Base-by-base conservation (phyloP, 2,113 vertebrate genomes). In the Sebastes schlegelii region DNA sequence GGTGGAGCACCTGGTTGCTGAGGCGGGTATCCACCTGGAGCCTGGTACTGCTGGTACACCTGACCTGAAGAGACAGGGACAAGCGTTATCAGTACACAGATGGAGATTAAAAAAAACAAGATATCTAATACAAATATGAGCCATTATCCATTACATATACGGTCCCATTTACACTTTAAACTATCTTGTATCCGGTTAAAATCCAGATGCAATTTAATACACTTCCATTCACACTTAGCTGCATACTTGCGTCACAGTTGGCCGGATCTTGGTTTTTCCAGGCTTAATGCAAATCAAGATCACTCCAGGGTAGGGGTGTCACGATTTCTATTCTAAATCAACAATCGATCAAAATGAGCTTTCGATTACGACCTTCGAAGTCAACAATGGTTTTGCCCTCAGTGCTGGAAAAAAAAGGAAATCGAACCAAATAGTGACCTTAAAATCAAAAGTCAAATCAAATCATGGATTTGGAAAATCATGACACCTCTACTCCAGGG, bases 41-140 rank as follows among this genome's bases (percentile, higher is more conserved):
- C 96, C 87, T 96, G 97, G 93, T 99, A 99, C 93, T 98, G 98
- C 61, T 96, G 98, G 89, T 99, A 99, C 92, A 99, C 95, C 90
- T 98, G 98, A 92, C 98, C 98, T 99, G 85, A 57, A 82, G 11
- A 84, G 5, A 74, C 14, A 82, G 69, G 5, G 17, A 74, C 10
- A 85, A 42, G 48, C 21, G 34, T 8, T 0, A 57, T 80, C 49
- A 67, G 43, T 43, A 61, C 46, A 57, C 43, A 80, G 23, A 67
- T 8, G 23, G 5, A 23, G 23, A 23, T 23, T 23, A 23, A 23
- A n/a, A 21, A 57, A 34, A 34, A 77, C 16, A 58, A 19, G 2
- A 74, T 10, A 61, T 40, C n/a, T 0, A 46, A 49, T 11, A 65
- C 43, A 13, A 82, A 21, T n/a, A 42, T 46, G 4, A 71, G 17